Conservation (phyloP, 2,113 vertebrate genomes). For the Peromyscus leucopus region DNA sequence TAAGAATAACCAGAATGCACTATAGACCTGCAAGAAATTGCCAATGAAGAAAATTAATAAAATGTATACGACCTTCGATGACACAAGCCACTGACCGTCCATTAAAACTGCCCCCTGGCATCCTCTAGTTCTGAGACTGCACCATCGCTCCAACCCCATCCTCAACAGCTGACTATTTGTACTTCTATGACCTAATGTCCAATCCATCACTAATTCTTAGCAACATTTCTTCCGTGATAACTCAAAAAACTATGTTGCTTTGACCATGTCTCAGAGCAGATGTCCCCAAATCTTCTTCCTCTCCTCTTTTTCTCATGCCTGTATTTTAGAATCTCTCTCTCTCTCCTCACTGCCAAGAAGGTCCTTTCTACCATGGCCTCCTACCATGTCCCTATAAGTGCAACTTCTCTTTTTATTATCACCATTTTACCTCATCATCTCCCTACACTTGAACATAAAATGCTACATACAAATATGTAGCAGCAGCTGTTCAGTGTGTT, state of each 20-base stretch:
- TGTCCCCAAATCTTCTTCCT: not conserved
- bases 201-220: not conserved
- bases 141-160: not conserved
- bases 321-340: not conserved
- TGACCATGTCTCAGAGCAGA: not conserved
- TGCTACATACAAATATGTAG: not conserved
- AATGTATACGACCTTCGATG: not conserved
- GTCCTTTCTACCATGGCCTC: not conserved
- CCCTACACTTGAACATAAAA: not conserved
- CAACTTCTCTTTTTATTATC: not conserved
- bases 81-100: not conserved
- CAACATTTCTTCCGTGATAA: not conserved
- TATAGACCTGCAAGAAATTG: not conserved
- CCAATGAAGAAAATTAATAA: not conserved
- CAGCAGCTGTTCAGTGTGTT: too few species aligned
- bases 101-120: not conserved
- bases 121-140: not conserved
- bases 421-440: not conserved
- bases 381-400: not conserved
- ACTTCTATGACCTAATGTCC: not conserved
- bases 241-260: not conserved
- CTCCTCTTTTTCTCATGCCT: not conserved
- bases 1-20: not conserved
- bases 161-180: not conserved
- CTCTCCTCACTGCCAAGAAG: not conserved